phyloP scores from a whole-genome alignment of 2,797 vertebrate species.

The Rhincodon typus region DNA sequence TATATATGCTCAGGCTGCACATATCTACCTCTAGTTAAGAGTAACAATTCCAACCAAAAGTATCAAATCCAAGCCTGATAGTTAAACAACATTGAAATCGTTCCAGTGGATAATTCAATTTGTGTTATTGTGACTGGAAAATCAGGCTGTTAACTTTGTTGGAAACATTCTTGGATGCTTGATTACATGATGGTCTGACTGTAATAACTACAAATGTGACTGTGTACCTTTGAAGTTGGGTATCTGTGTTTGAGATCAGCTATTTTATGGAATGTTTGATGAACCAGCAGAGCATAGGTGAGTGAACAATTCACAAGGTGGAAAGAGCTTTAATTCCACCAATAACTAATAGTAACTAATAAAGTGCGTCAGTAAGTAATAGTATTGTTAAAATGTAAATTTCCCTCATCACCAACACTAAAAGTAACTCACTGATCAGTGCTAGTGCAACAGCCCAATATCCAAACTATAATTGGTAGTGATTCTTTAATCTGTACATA shows the following conservation, averaged over 20 bases:
- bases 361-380: background rate
- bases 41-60: background rate
- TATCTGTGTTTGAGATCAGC: background rate
- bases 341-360: background rate
- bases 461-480: background rate
- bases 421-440: background rate
- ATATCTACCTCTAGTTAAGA: background rate
- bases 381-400: background rate
- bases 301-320: background rate
- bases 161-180: background rate
- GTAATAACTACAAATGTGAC: background rate
- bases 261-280: background rate
- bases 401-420: background rate
- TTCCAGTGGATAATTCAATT: background rate
- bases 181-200: background rate
- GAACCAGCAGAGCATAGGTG: background rate
- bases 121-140: background rate
- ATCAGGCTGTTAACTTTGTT: background rate
- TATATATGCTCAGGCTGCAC: background rate
- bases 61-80: background rate
- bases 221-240: background rate
- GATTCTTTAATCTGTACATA: background rate
- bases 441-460: background rate
- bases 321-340: background rate
- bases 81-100: background rate